Evolutionary conservation across 2,797 vertebrate species (phyloP), one percentile per base, ranked within the genome.

Genomic region (Lates japonicus): DNA sequence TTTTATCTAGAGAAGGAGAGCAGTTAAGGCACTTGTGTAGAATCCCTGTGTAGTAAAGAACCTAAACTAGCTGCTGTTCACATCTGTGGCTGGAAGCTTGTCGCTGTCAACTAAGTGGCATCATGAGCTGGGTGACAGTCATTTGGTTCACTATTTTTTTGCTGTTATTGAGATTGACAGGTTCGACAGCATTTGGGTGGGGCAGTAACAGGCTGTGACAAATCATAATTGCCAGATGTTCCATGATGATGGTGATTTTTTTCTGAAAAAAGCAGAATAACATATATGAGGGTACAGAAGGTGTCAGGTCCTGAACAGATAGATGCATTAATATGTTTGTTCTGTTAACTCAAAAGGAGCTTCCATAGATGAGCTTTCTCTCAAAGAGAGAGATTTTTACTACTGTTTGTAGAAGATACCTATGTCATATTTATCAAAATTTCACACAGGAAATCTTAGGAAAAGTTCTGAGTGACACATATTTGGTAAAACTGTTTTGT

Each of bases 11-110:
- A 81, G 84, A 85, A 88, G 76, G 76, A 55, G 79, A 88, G 80
- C 82, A 33, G 91, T 92, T 93, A 93, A 92, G 85, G 91, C 89
- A 89, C 90, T 90, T 86, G 83, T 87, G 83, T 77, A 75, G 80
- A 79, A 65, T 84, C 74, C 39, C 81, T 62, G 20, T 54, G 73
- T 14, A 19, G 58, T 78, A 70, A 80, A 86, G 71, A 83, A 70
- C 55, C 59, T 63, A 52, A 76, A 69, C 68, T 70, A 77, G 52
- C 73, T 84, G 71, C 51, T 61, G 67, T 74, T 79, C 1, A 8
- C 39, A 20, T 71, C 57, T 90, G 90, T 87, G 68, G 84, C 81
- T 76, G n/a, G 62, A 64, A 77, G 78, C 77, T n/a, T n/a, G 52
- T 69, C 31, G 2, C 61, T 66, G 65, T 74, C 48, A 49, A 72